Conservation (phyloP, 1,140 invertebrate genomes). For the Pogonognathellus flavescens region DNA sequence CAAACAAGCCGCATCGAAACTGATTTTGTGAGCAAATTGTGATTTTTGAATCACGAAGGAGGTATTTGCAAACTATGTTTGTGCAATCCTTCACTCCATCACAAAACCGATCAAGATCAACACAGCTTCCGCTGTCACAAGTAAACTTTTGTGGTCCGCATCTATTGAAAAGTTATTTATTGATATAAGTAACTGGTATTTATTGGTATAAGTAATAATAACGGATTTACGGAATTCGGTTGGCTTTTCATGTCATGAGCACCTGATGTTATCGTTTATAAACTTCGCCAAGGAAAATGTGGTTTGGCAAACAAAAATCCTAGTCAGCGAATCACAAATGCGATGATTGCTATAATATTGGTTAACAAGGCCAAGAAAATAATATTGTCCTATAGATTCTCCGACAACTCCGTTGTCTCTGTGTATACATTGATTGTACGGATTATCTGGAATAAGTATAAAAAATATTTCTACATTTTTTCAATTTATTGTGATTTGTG, state of each 20-base stretch:
- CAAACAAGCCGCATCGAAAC: neutral
- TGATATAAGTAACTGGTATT: neutral
- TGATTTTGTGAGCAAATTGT: neutral
- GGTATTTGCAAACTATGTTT: neutral
- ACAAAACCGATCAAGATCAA: conserved; percentile 5
- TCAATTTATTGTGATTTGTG: too few species aligned
- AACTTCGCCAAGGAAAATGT: neutral
- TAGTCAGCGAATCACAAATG: neutral
- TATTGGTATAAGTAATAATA: too few species aligned
- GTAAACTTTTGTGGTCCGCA: neutral
- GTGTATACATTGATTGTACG: neutral
- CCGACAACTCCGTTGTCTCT: neutral
- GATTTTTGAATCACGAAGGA: neutral
- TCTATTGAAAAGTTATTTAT: neutral
- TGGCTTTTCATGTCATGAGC: too few species aligned
- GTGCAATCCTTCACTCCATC: conserved; percentile 20
- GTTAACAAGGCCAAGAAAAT: neutral
- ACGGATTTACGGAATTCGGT: too few species aligned
- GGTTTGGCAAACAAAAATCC: neutral
- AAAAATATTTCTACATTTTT: too few species aligned
- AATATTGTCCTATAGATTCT: neutral
- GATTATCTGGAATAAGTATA: neutral
- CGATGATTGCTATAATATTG: neutral
- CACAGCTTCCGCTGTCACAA: conserved; percentile 28
- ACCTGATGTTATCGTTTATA: neutral